Evolutionary conservation across 2,888 invertebrate genomes (phyloP).

Genomic region (Nemapogon koenigi): DNA sequence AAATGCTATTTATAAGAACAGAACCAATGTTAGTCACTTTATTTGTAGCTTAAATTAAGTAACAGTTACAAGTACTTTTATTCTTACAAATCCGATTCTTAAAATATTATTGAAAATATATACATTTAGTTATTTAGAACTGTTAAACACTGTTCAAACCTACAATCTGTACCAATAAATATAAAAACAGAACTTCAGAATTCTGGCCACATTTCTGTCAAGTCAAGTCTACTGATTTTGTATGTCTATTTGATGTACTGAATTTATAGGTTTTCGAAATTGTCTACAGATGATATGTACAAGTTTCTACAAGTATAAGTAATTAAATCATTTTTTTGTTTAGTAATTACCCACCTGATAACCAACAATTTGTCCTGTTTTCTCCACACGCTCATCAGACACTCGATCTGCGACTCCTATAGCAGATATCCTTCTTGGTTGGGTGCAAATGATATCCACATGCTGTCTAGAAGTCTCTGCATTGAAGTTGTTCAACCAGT

Average conservation of each 20-base stretch:
- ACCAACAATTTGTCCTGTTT: conserved; percentile 75
- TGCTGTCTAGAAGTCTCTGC: conserved; percentile 60
- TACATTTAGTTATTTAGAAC: too few relatives aligned
- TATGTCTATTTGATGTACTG: background rate
- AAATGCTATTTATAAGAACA: too few relatives aligned
- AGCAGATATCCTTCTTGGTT: conserved; percentile 90
- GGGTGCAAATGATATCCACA: conserved; percentile 89
- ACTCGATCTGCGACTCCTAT: conserved; percentile 93
- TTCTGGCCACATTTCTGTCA: too few relatives aligned
- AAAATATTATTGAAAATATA: too few relatives aligned
- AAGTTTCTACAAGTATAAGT: conserved; percentile 5
- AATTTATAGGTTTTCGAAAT: background rate
- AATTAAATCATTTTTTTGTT: too few relatives aligned
- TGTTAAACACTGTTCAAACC: too few relatives aligned
- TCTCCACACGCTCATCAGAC: conserved; percentile 83
- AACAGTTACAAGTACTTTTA: too few relatives aligned
- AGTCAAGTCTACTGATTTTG: background rate
- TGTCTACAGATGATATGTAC: background rate
- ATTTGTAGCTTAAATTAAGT: too few relatives aligned
- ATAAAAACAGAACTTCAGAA: too few relatives aligned
- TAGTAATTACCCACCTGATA: conserved; percentile 66
- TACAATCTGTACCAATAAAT: too few relatives aligned
- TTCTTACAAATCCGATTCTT: too few relatives aligned
- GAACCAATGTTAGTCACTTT: too few relatives aligned
- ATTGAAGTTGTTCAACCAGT: conserved; percentile 73